Conservation (phyloP, 2,888 invertebrate species). For the Cataglyphis altisquamis region DNA sequence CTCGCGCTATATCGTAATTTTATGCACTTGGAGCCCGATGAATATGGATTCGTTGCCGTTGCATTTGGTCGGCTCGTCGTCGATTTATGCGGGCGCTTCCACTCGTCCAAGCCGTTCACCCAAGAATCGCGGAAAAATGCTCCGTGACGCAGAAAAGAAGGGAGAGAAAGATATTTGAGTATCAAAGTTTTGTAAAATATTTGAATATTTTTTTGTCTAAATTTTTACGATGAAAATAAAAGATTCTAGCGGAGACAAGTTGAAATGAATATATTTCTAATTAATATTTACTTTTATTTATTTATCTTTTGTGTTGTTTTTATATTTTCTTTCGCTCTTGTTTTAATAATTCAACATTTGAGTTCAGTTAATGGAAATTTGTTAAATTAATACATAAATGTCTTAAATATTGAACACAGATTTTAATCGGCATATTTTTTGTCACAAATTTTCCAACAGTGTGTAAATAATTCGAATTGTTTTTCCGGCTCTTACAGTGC, state of each 20-base stretch:
- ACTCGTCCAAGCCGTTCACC: slow-evolving; percentile 59
- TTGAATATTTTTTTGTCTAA: not conserved
- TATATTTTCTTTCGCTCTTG: no score
- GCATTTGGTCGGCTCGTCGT: slow-evolving; percentile 67
- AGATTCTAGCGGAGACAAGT: not conserved
- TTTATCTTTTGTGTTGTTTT: no score
- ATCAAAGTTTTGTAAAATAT: not conserved
- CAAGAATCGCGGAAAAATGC: slow-evolving; percentile 70
- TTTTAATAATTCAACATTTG: no score
- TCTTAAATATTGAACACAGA: no score
- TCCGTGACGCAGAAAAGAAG: not conserved
- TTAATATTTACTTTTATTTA: no score
- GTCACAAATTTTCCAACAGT: no score
- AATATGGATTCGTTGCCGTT: slow-evolving; percentile 83
- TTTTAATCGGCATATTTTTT: no score
- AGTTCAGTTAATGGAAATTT: no score
- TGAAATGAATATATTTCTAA: no score
- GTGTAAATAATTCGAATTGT: not conserved
- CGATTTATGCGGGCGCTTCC: slow-evolving; percentile 70
- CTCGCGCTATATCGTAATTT: slow-evolving; percentile 82
- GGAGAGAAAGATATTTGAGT: not conserved
- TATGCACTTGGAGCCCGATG: slow-evolving; percentile 83
- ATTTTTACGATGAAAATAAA: not conserved
- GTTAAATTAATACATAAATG: no score
- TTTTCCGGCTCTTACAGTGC: no score